A percentile compares a stretch with the other conserved stretches of the same genome.
Conservation (phyloP, 2,797 vertebrate genomes). For the Eptatretus atami region DNA sequence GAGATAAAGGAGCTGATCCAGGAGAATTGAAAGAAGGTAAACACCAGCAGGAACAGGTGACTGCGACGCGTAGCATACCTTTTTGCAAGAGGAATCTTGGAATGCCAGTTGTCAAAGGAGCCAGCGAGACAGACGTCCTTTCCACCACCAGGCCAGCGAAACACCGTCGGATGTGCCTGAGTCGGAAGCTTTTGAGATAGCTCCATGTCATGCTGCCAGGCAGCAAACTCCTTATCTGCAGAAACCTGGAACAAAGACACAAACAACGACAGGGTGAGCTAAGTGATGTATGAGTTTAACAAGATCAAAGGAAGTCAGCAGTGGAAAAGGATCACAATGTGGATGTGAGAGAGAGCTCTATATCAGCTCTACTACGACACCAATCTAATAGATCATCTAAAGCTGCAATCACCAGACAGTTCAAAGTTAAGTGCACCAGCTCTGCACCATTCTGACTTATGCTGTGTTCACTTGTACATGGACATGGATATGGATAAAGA, state of each 20-base stretch:
- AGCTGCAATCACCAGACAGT: too few species aligned
- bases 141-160: slow-evolving; percentile 74
- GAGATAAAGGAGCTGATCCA: too few species aligned
- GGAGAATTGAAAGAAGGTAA: too few species aligned
- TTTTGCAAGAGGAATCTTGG: slow-evolving; percentile 85
- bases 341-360: background rate
- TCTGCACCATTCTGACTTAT: too few species aligned
- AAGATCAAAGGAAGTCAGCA: background rate
- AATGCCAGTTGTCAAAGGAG: slow-evolving; percentile 77
- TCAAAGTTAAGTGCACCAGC: too few species aligned
- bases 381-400: too few species aligned
- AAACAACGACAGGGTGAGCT: background rate
- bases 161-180: slow-evolving; percentile 70
- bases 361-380: background rate
- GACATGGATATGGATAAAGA: too few species aligned
- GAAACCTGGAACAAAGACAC: background rate
- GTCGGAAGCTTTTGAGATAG: slow-evolving; percentile 29
- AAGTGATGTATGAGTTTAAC: slow-evolving; percentile 11
- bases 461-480: too few species aligned
- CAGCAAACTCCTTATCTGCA: background rate
- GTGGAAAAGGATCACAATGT: background rate
- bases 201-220: slow-evolving; percentile 1
- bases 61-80: slow-evolving; percentile 20
- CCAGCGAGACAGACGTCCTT: slow-evolving; percentile 79
- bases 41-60: too few species aligned